Conservation (phyloP, 2,888 invertebrate species). For the Cinara cedri region DNA sequence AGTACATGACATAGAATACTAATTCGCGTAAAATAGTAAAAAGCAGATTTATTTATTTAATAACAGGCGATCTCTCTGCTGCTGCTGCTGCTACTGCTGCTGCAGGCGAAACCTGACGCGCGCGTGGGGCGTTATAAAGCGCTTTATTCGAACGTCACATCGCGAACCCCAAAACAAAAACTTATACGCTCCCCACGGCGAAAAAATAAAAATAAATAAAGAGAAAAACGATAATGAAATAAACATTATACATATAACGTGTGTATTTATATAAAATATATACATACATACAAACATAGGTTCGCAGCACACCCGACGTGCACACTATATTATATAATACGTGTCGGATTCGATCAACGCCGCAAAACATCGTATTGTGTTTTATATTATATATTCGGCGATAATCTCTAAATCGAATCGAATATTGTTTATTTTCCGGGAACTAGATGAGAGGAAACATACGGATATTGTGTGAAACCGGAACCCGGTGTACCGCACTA, state of each 20-base stretch:
- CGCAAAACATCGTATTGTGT: conserved; percentile 46
- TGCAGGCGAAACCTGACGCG: conserved; percentile 33
- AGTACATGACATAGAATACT: conserved; percentile 23
- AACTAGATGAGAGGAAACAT: neutral
- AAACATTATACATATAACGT: conserved; percentile 40
- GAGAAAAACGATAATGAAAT: conserved; percentile 51
- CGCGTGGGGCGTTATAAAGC: conserved; percentile 23
- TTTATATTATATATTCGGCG: conserved; percentile 1
- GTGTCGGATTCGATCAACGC: conserved; percentile 48
- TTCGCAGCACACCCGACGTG: too few species aligned
- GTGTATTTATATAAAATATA: too few species aligned
- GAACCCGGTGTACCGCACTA: conserved; percentile 12
- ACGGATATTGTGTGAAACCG: conserved; percentile 33
- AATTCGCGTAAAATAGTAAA: conserved; percentile 1
- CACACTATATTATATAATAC: neutral
- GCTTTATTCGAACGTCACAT: conserved; percentile 51
- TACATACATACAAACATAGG: too few species aligned
- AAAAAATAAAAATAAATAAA: neutral
- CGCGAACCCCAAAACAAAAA: conserved; percentile 46
- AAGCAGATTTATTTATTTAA: conserved; percentile 52
- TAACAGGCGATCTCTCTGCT: conserved; percentile 5
- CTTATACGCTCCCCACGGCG: conserved; percentile 10
- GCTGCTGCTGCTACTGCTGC: neutral
- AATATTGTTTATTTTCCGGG: conserved; percentile 32
- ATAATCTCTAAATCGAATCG: conserved; percentile 53